Percentiles rank a stretch among this genome's conserved stretches.
Evolutionary conservation across 2,113 vertebrate species (phyloP).

Genomic region (Jacana jacana): DNA sequence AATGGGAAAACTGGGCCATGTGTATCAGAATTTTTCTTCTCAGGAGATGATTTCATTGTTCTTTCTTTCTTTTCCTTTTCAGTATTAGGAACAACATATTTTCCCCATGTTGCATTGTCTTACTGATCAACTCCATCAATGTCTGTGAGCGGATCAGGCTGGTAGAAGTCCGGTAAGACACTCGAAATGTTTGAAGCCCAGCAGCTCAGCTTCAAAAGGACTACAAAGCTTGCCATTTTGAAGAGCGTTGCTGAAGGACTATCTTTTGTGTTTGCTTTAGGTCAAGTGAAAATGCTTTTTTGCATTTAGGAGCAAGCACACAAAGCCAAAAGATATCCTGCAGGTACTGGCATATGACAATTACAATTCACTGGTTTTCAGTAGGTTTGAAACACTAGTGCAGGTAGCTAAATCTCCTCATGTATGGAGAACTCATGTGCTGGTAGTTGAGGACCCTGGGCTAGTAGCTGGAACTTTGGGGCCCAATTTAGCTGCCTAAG

Average conservation of each 20-base stretch:
- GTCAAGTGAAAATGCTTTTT: slow-evolving; percentile 17
- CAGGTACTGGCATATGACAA: slow-evolving; percentile 41
- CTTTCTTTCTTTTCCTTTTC: not conserved
- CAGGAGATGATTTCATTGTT: not conserved
- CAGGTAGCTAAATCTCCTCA: not conserved
- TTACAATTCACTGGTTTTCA: not conserved
- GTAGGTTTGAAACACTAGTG: not conserved
- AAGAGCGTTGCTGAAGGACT: not conserved
- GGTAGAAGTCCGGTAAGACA: slow-evolving; percentile 69
- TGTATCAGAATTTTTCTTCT: not conserved
- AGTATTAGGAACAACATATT: slow-evolving; percentile 80
- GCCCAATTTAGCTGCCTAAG: not conserved
- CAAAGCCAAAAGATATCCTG: not conserved
- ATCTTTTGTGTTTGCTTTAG: slow-evolving; percentile 36
- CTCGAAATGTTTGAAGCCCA: not conserved
- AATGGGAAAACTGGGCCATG: accelerated
- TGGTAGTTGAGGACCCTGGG: not conserved
- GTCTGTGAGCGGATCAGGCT: slow-evolving; percentile 63
- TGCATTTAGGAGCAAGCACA: slow-evolving; percentile 29
- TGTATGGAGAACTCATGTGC: not conserved
- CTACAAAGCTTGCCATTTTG: not conserved
- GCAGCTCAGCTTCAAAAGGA: not conserved
- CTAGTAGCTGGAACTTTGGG: not conserved
- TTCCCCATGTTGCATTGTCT: slow-evolving; percentile 60
- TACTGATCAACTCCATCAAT: slow-evolving; percentile 69